Conservation (phyloP, 1,140 invertebrate species). For the Bacillus rossius region DNA sequence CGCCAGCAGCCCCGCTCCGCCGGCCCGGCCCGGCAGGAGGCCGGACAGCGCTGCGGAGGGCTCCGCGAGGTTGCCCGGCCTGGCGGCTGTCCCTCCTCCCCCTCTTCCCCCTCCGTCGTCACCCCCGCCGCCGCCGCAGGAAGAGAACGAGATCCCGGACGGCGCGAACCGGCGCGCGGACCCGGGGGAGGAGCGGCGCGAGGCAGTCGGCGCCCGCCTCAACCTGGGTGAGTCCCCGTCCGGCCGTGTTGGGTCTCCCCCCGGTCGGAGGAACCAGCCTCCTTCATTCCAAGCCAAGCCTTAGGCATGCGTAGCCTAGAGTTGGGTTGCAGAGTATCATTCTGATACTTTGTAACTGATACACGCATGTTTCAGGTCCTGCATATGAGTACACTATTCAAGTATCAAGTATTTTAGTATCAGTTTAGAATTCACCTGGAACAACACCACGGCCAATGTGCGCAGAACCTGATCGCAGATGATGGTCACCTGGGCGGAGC, state of each 20-base stretch:
- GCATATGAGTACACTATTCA: too few relatives aligned
- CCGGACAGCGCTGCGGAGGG: conserved; percentile 23
- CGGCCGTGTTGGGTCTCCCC: background rate
- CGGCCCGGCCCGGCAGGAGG: conserved; percentile 53
- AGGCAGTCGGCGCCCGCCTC: conserved; percentile 63
- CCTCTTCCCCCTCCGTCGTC: conserved; percentile 20
- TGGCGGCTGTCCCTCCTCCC: conserved; percentile 25
- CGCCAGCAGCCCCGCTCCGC: too few relatives aligned
- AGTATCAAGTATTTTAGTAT: too few relatives aligned
- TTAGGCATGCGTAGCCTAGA: too few relatives aligned
- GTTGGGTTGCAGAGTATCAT: too few relatives aligned
- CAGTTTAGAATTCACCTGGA: too few relatives aligned
- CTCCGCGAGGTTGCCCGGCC: background rate
- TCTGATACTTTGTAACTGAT: too few relatives aligned
- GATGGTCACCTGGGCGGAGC: too few relatives aligned
- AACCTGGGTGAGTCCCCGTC: conserved; percentile 59
- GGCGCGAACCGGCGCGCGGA: conserved; percentile 47
- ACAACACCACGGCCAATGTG: too few relatives aligned
- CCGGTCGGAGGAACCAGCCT: background rate
- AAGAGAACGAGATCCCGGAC: conserved; percentile 52
- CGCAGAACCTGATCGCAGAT: too few relatives aligned
- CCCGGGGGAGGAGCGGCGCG: conserved; percentile 51
- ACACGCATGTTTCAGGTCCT: too few relatives aligned
- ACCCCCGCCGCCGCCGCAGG: conserved; percentile 5
- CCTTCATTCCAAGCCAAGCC: too few relatives aligned